A percentile compares a stretch with the other conserved stretches of the same genome.
Evolutionary conservation across 1,140 invertebrate species (phyloP).

Genomic region (Orchestia grillus): DNA sequence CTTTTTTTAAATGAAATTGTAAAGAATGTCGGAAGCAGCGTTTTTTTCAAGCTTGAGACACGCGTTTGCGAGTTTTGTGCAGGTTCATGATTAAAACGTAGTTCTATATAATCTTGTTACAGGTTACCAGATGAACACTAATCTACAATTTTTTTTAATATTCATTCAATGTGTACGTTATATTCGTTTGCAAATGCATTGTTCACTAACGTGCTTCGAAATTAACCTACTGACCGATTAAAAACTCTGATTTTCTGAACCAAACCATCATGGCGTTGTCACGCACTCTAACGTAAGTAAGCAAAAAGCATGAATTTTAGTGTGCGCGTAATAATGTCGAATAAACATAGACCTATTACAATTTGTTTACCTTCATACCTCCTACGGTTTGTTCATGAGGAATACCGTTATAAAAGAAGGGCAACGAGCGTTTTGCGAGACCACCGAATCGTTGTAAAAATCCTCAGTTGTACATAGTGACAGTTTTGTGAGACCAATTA

Average conservation of each 20-base stretch:
- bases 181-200: neutral
- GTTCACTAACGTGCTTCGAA: constrained; percentile 19
- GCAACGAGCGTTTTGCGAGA: no score
- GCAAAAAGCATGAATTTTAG: constrained; percentile 37
- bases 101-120: neutral
- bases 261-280: neutral
- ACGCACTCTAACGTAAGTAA: neutral
- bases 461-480: no score
- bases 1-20: neutral
- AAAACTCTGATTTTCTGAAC: neutral
- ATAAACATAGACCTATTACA: constrained; percentile 38
- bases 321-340: constrained; percentile 54
- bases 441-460: no score
- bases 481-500: no score
- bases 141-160: neutral
- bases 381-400: neutral
- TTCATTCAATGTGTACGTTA: neutral
- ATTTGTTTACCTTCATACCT: neutral
- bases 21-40: neutral
- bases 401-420: neutral
- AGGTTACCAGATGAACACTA: neutral
- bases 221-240: constrained; percentile 44
- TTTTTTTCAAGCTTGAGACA: neutral
- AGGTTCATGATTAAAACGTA: neutral
- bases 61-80: neutral